These are phyloP conservation scores for Nephrotoma appendiculata DNA, from an alignment of 2,888 invertebrate genomes.

Conservation along the genomic window DNA sequence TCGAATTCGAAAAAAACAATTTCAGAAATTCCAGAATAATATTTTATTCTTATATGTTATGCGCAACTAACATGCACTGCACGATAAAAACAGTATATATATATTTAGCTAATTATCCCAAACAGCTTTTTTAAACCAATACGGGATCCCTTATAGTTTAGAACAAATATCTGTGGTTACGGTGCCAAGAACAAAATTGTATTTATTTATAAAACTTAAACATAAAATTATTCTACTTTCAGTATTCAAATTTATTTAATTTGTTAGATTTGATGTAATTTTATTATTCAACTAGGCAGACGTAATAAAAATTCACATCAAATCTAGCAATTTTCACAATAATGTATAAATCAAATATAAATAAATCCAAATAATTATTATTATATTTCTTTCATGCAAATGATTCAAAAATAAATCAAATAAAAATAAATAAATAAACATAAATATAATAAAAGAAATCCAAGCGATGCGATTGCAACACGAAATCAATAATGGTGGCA, in stretches of 20 bases:
- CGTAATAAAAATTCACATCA: neutral
- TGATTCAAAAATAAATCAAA: neutral
- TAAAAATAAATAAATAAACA: neutral
- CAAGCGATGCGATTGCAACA: conserved; percentile 28
- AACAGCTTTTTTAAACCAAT: neutral
- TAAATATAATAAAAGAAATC: conserved; percentile 21
- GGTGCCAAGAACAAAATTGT: neutral
- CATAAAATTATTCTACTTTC: neutral
- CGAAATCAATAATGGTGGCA: conserved; percentile 20
- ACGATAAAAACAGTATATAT: neutral
- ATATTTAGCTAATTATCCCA: neutral
- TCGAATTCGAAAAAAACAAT: neutral
- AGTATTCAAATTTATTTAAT: neutral
- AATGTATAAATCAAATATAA: neutral
- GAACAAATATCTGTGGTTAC: neutral
- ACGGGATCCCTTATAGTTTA: neutral
- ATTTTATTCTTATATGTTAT: neutral
- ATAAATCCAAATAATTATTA: neutral
- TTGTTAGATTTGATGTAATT: neutral
- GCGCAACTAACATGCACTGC: neutral
- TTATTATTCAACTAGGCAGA: neutral
- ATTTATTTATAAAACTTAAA: neutral
- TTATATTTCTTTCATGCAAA: conserved; percentile 2
- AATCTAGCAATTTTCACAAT: neutral
- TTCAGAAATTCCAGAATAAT: neutral